Percentiles rank a stretch among this genome's conserved stretches.
Conservation (phyloP, 2,113 vertebrate genomes). For the Crotalus horridus region DNA sequence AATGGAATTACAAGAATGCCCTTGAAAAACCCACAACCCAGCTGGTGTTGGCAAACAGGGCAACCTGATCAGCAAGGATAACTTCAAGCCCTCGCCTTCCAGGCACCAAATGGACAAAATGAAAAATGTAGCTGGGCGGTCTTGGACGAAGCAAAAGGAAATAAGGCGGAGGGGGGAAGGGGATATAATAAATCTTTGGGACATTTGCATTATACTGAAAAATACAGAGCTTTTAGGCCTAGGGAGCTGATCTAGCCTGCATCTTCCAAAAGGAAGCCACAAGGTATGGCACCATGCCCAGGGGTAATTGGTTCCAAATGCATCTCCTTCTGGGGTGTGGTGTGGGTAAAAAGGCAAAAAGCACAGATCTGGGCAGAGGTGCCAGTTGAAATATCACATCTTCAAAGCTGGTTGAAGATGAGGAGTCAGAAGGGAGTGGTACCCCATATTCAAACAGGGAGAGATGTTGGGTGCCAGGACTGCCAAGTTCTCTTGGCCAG, state of each 20-base stretch:
- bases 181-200: neutral
- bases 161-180: neutral
- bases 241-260: neutral
- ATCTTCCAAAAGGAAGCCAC: constrained; percentile 11
- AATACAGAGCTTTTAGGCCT: neutral
- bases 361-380: constrained; percentile 4
- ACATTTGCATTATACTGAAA: neutral
- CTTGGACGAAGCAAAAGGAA: neutral
- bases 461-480: neutral
- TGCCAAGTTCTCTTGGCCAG: neutral
- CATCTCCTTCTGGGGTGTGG: constrained; percentile 17
- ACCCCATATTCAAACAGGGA: neutral
- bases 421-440: neutral
- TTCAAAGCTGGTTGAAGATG: constrained; percentile 16
- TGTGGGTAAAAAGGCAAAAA: constrained; percentile 16
- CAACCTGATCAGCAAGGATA: neutral
- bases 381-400: constrained; percentile 9
- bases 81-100: neutral
- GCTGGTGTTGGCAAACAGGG: neutral
- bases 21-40: constrained; percentile 12
- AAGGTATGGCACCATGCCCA: constrained; percentile 3
- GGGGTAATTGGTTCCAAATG: constrained; percentile 31
- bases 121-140: neutral
- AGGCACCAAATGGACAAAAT: neutral
- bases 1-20: constrained; percentile 25